These are phyloP conservation scores for Drosophila hydei DNA, from an alignment of 1,140 invertebrate species.

Conservation along the genomic window DNA sequence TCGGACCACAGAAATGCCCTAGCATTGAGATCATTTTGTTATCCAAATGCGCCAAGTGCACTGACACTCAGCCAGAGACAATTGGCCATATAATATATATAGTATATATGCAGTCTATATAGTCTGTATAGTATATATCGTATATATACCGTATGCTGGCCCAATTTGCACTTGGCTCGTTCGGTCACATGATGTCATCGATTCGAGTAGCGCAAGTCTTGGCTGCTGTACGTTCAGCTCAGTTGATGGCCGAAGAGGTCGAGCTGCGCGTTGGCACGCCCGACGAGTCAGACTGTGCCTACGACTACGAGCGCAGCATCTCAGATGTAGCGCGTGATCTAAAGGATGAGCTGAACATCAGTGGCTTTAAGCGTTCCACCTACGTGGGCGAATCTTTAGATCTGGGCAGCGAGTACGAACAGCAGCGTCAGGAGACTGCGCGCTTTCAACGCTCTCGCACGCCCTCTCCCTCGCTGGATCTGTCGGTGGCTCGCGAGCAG, in stretches of 20 bases:
- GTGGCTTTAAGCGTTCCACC: conserved; percentile 75
- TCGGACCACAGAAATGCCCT: conserved; percentile 48
- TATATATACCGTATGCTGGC: conserved; percentile 30
- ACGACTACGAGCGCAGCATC: conserved; percentile 58
- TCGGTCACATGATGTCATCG: conserved; percentile 64
- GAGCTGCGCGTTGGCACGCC: conserved; percentile 68
- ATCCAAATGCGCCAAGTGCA: conserved; percentile 56
- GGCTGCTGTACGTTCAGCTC: conserved; percentile 21
- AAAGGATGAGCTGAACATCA: conserved; percentile 58
- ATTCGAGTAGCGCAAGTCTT: conserved; percentile 27
- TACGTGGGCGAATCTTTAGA: conserved; percentile 78
- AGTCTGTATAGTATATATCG: conserved; percentile 18
- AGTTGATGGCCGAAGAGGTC: conserved; percentile 58
- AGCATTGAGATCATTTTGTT: conserved; percentile 67
- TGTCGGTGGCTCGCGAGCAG: conserved; percentile 35
- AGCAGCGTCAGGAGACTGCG: conserved; percentile 43
- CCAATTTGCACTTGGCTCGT: conserved; percentile 64
- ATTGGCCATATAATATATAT: conserved; percentile 48
- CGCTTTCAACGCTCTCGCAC: conserved; percentile 59
- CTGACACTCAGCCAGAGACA: conserved; percentile 59
- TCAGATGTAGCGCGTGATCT: conserved; percentile 69
- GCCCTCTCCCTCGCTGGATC: conserved; percentile 40
- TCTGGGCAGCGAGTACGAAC: conserved; percentile 54
- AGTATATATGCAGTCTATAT: not conserved
- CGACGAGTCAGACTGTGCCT: conserved; percentile 26